Percentiles rank a stretch among this genome's conserved stretches.
These are phyloP conservation scores for Acrocyrtus sp. DNA, from an alignment of 2,888 invertebrate genomes.

Conservation along the genomic window DNA sequence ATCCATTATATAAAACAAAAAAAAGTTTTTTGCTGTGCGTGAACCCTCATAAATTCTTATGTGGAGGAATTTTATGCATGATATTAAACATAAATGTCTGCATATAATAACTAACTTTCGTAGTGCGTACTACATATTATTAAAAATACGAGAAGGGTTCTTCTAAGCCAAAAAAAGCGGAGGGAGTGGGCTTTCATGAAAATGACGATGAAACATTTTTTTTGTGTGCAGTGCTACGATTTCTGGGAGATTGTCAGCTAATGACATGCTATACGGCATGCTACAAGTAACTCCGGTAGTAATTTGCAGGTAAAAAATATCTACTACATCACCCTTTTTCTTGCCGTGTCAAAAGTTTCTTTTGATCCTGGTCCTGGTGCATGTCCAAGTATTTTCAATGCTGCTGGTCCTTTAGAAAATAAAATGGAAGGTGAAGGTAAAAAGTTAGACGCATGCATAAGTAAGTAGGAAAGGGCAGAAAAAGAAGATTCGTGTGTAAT, in stretches of 20 bases:
- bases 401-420: too few species aligned
- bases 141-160: not conserved
- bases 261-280: not conserved
- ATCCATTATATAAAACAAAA: slow-evolving; percentile 14
- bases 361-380: not conserved
- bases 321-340: slow-evolving; percentile 40
- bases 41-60: slow-evolving; percentile 35
- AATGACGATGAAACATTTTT: not conserved
- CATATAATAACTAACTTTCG: slow-evolving; percentile 30
- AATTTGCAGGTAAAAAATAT: slow-evolving; percentile 43
- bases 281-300: slow-evolving; percentile 38
- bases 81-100: slow-evolving; percentile 44
- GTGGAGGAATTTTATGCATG: slow-evolving; percentile 31
- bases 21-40: slow-evolving; percentile 21
- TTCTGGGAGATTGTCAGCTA: not conserved
- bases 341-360: not conserved
- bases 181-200: not conserved
- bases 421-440: too few species aligned
- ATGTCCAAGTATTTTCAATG: not conserved
- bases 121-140: not conserved
- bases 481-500: not conserved
- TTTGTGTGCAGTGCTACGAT: slow-evolving; percentile 14
- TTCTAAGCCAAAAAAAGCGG: slow-evolving; percentile 5
- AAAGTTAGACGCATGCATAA: not conserved
- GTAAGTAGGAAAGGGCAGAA: not conserved